A percentile compares a stretch with the other conserved stretches of the same genome.
Conservation (phyloP, 2,888 invertebrate species). For the Congeria kusceri region DNA sequence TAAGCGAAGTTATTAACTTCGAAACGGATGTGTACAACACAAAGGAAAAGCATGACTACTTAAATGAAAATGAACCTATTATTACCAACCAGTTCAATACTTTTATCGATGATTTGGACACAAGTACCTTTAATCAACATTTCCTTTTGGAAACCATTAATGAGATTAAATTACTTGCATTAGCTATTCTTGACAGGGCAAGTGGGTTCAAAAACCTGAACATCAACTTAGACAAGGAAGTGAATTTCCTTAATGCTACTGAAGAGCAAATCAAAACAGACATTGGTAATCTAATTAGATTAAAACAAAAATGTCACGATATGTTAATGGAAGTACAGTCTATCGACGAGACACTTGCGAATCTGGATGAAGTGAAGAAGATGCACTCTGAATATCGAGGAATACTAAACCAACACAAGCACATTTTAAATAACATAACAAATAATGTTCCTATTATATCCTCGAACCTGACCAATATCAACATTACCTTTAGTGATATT, state of each 20-base stretch:
- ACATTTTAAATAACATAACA: not conserved
- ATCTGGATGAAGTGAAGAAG: conserved; percentile 16
- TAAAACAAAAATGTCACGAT: not conserved
- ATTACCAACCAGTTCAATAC: not conserved
- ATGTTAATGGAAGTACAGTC: not conserved
- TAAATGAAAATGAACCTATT: not conserved
- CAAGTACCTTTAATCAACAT: not conserved
- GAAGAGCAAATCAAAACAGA: not conserved
- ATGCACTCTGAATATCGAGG: conserved; percentile 10
- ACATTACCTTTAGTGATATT: not conserved
- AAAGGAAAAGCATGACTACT: not conserved
- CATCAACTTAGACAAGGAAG: not conserved
- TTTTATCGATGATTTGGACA: not conserved
- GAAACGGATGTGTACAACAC: not conserved
- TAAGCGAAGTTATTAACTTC: too few species aligned
- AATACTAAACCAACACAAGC: not conserved
- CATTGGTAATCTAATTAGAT: not conserved
- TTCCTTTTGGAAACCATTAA: not conserved
- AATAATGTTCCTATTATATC: not conserved
- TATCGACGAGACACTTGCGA: conserved; percentile 4
- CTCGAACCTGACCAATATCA: not conserved
- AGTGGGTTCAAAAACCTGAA: not conserved
- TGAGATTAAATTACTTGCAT: not conserved
- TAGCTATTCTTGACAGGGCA: not conserved
- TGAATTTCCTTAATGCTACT: not conserved